Conservation (phyloP, 2,888 invertebrate species). For the Leptinotarsa tumamoca region DNA sequence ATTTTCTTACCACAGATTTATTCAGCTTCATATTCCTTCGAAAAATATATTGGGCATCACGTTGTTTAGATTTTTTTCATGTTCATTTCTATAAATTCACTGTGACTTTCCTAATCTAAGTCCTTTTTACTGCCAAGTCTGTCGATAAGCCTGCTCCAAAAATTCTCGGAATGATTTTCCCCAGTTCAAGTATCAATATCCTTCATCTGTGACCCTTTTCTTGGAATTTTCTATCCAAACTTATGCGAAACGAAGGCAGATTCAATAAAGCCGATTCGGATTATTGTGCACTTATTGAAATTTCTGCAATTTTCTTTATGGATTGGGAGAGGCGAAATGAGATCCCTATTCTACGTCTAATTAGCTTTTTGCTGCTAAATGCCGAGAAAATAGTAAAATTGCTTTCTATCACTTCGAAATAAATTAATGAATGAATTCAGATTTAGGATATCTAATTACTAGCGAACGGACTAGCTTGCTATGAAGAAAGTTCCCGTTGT, state of each 20-base stretch:
- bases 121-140: constrained; percentile 27
- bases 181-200: constrained; percentile 50
- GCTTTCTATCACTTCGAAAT: not conserved
- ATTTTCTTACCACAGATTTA: not conserved
- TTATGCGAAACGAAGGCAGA: constrained; percentile 20
- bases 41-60: not conserved
- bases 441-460: too few species aligned
- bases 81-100: constrained; percentile 13
- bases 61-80: too few species aligned
- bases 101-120: constrained; percentile 23
- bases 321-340: not conserved
- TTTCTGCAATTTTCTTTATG: constrained; percentile 36
- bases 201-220: constrained; percentile 38
- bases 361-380: not conserved
- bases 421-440: too few species aligned
- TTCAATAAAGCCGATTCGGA: constrained; percentile 30
- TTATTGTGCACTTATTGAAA: constrained; percentile 42
- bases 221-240: constrained; percentile 25
- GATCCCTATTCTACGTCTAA: not conserved
- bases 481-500: too few species aligned
- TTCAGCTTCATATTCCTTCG: not conserved
- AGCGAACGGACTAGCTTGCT: too few species aligned
- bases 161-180: constrained; percentile 29
- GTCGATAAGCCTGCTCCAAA: constrained; percentile 9
- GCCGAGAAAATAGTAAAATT: not conserved